Percentiles rank a stretch among this genome's conserved stretches.
These are phyloP conservation scores for Pediacus dermestoides DNA, from an alignment of 2,888 invertebrate genomes.

Conservation along the genomic window DNA sequence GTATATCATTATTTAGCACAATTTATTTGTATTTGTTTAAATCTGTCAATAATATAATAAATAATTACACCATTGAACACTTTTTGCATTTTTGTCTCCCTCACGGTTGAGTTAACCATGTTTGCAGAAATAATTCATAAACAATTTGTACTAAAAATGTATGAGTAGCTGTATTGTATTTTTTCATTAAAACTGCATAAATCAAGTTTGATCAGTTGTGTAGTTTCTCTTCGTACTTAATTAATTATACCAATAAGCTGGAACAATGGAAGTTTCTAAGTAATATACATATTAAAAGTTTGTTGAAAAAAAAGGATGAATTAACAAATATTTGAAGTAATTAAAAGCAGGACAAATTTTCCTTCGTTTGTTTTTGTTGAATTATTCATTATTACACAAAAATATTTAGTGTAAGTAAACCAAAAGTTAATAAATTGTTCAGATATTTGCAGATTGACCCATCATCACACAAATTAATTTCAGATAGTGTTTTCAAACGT, in stretches of 20 bases:
- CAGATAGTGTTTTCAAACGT: too few species aligned
- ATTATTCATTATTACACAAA: background rate
- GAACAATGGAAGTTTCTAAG: background rate
- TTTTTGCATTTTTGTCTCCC: too few species aligned
- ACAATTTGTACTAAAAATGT: too few species aligned
- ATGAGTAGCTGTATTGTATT: background rate
- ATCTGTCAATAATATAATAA: background rate
- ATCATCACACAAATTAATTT: too few species aligned
- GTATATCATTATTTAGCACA: conserved; percentile 3
- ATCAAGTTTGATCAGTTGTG: conserved; percentile 1
- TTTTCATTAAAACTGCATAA: conserved; percentile 1
- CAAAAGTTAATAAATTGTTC: too few species aligned
- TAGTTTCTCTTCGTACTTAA: background rate
- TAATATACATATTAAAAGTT: background rate
- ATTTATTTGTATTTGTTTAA: conserved; percentile 5
- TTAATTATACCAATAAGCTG: background rate
- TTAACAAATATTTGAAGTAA: background rate
- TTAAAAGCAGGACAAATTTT: background rate
- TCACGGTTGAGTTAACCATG: too few species aligned
- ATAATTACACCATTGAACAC: too few species aligned
- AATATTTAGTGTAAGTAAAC: too few species aligned
- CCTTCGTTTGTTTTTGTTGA: conserved; percentile 1
- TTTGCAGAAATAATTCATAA: conserved; percentile 2
- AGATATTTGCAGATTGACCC: too few species aligned
- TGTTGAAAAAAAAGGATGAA: background rate